Evolutionary conservation across 1,140 invertebrate genomes (phyloP).

Genomic region (Arctopsyche grandis): DNA sequence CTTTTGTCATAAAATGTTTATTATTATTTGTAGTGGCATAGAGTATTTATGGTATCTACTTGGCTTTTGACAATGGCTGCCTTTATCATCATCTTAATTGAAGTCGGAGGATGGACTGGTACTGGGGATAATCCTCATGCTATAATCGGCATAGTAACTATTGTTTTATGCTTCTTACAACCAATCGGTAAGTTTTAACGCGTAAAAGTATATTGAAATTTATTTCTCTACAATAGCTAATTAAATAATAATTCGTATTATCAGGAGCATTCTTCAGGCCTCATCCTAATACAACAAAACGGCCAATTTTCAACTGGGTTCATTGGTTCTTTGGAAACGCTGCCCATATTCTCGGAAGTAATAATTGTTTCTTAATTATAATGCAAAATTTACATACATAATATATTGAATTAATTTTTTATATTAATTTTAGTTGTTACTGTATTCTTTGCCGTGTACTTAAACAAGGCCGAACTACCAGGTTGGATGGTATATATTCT

Average conservation of each 20-base stretch:
- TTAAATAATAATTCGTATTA: too few relatives aligned
- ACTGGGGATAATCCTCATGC: constrained; percentile 80
- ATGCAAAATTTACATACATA: neutral
- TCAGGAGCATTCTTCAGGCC: constrained; percentile 85
- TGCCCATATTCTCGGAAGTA: constrained; percentile 92
- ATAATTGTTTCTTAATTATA: neutral
- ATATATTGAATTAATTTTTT: neutral
- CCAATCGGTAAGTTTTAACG: constrained; percentile 71
- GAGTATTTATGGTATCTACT: constrained; percentile 85
- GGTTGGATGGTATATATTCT: constrained; percentile 88
- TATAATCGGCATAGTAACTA: constrained; percentile 80
- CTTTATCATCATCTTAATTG: constrained; percentile 85
- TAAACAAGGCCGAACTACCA: constrained; percentile 86
- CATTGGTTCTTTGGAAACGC: constrained; percentile 93
- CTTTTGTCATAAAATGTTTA: constrained; percentile 16
- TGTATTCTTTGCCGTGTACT: constrained; percentile 89
- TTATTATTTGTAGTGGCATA: constrained; percentile 77
- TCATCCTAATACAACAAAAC: constrained; percentile 80
- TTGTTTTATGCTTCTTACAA: constrained; percentile 86
- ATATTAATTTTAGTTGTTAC: constrained; percentile 79
- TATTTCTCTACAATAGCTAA: too few relatives aligned
- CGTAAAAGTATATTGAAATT: neutral
- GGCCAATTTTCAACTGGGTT: constrained; percentile 93
- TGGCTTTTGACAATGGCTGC: constrained; percentile 81
- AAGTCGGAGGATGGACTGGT: constrained; percentile 80